Base-by-base conservation (phyloP, 2,797 vertebrate species). In the Pelodytes ibericus region DNA sequence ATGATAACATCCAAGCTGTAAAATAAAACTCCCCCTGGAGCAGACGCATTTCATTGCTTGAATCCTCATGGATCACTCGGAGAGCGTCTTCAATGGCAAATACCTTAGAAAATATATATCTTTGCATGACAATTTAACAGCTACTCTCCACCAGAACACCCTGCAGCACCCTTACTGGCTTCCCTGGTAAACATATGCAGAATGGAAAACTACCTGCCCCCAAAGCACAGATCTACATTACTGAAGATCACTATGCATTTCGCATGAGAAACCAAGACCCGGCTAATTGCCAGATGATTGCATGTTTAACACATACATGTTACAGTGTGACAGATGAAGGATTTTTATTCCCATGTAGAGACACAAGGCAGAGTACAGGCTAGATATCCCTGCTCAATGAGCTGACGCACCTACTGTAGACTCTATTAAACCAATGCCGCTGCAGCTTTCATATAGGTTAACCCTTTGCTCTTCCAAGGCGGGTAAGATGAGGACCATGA, bases 1-100 rank as follows among this genome's bases (percentile, higher is more conserved):
- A 77, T 77, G 59, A 77, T 58, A 31, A 57, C 41, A 64, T 70
- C 8, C 30, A 36, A 63, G 30, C 9, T 22, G 25, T 64, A 57
- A 77, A 57, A 31, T 57, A 53, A 64, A 25, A n/a, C n/a, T n/a
- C n/a, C n/a, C n/a, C 59, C 33, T 25, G n/a, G 25, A 53, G 66
- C 24, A 25, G 15, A 44, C 25, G 16, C 8, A 71, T 47, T 22
- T 31, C 18, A 47, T 30, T 47, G 16, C 49, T 36, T 58, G 36
- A 36, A 49, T 24, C 26, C 26, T 39, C 20, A 41, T 15, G 6
- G 47, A 60, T n/a, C 18, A 9, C 27, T 49, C 59, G 24, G 24
- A 25, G 11, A 33, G 20, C 26, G 31, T 24, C 41, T 57, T 71
- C 27, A 22, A 18, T 15, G 51, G 10, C 22, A 36, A 26, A 51